phyloP scores from a whole-genome alignment of 2,113 vertebrate species.

The Chionomys nivalis region DNA sequence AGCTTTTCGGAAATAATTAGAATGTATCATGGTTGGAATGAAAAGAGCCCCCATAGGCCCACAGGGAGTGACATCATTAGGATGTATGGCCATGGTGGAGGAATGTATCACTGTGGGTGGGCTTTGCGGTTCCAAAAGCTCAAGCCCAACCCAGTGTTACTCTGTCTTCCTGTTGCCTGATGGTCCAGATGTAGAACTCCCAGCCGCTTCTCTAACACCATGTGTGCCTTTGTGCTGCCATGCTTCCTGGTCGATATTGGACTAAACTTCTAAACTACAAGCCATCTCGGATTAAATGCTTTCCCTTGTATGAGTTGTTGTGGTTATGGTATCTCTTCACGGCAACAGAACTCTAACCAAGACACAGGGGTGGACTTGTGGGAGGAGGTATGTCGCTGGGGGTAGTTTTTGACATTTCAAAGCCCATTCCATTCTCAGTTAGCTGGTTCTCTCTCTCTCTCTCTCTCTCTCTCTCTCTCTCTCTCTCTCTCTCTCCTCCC shows the following conservation, averaged over 20 bases:
- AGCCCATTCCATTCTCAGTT: background rate
- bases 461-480: too few species aligned
- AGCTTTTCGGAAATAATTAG: background rate
- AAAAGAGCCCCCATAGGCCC: too few species aligned
- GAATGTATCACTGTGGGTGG: background rate
- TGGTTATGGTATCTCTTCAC: background rate
- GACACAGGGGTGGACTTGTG: background rate
- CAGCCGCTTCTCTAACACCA: too few species aligned
- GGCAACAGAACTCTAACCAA: background rate
- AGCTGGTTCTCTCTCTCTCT: background rate
- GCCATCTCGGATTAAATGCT: too few species aligned
- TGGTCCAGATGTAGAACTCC: too few species aligned
- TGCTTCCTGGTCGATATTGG: too few species aligned
- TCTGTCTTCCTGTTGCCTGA: too few species aligned
- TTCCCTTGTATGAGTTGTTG: background rate
- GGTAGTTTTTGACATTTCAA: background rate
- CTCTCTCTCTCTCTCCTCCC: too few species aligned
- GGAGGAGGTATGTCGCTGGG: background rate
- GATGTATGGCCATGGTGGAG: background rate
- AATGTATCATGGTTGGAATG: background rate
- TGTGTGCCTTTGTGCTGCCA: too few species aligned
- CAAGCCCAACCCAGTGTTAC: background rate
- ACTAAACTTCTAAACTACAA: too few species aligned
- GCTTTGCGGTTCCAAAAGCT: background rate
- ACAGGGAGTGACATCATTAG: background rate